Conservation (phyloP, 2,797 vertebrate species). For the Poeciliopsis infans region DNA sequence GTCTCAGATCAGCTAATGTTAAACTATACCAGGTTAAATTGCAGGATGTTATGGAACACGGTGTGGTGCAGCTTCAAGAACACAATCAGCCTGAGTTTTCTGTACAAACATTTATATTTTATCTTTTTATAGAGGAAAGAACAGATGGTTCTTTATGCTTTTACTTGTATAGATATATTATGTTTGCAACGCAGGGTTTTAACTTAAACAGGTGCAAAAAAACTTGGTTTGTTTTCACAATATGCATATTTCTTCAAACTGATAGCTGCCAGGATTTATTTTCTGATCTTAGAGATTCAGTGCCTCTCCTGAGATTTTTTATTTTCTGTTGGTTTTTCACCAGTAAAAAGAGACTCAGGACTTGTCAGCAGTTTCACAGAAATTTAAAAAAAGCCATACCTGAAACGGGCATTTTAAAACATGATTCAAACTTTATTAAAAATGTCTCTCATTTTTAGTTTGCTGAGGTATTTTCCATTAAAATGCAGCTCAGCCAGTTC, state of each 20-base stretch:
- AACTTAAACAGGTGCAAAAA: neutral
- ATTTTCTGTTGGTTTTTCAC: neutral
- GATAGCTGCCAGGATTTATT: neutral
- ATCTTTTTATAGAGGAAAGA: constrained; percentile 4
- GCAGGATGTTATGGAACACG: constrained; percentile 8
- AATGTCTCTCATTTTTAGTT: neutral
- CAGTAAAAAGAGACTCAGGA: no score
- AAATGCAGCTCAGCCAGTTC: neutral
- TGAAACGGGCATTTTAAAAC: neutral
- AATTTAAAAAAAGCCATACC: neutral
- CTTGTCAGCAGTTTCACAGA: neutral
- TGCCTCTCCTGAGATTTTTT: neutral
- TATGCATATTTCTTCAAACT: neutral
- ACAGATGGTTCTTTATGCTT: neutral
- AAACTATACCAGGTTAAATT: constrained; percentile 41
- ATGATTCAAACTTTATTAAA: neutral
- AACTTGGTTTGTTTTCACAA: neutral
- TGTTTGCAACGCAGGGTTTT: neutral
- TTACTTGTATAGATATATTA: neutral
- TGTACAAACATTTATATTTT: constrained; percentile 14
- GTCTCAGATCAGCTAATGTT: constrained; percentile 67
- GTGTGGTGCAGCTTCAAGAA: constrained; percentile 13
- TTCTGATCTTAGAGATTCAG: neutral
- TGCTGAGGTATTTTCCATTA: neutral
- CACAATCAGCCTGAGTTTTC: constrained; percentile 1